Evolutionary conservation across 2,888 invertebrate species (phyloP).

Genomic region (Drosophila emarginata): DNA sequence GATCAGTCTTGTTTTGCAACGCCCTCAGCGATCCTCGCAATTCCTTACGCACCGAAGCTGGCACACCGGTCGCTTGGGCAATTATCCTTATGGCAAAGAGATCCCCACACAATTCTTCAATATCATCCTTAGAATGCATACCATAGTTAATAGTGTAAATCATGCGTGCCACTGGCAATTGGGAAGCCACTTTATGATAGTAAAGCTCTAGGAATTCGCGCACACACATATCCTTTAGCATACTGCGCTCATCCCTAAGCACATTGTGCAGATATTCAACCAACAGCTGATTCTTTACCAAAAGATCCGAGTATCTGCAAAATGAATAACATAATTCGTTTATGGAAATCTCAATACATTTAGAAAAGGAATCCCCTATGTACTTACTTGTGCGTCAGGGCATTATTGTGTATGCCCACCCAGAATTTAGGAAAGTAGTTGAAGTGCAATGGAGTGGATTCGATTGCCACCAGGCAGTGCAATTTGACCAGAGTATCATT

Average conservation of each 20-base stretch:
- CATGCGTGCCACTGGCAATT: conserved; percentile 81
- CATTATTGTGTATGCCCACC: conserved; percentile 91
- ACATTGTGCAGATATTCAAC: conserved; percentile 96
- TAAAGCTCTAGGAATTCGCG: conserved; percentile 94
- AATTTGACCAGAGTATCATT: conserved; percentile 92
- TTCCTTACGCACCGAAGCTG: conserved; percentile 81
- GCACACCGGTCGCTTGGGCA: conserved; percentile 82
- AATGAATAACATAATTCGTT: background rate
- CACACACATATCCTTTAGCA: conserved; percentile 91
- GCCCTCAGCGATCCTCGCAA: conserved; percentile 80
- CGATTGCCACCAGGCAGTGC: conserved; percentile 94
- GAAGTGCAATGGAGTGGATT: conserved; percentile 93
- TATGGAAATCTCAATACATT: background rate
- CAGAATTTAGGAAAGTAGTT: conserved; percentile 95
- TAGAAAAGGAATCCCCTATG: background rate
- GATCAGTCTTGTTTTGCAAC: conserved; percentile 78
- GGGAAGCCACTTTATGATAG: conserved; percentile 88
- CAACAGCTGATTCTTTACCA: conserved; percentile 91
- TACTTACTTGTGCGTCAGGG: conserved; percentile 81
- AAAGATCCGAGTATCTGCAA: conserved; percentile 89
- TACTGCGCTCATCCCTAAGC: conserved; percentile 92
- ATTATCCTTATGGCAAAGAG: conserved; percentile 82
- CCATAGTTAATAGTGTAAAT: conserved; percentile 82
- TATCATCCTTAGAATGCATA: conserved; percentile 82
- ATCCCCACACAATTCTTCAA: conserved; percentile 82